A percentile compares a stretch with the other conserved stretches of the same genome.
phyloP scores from a whole-genome alignment of 2,888 invertebrate species.

The Oegoconia quadripuncta region DNA sequence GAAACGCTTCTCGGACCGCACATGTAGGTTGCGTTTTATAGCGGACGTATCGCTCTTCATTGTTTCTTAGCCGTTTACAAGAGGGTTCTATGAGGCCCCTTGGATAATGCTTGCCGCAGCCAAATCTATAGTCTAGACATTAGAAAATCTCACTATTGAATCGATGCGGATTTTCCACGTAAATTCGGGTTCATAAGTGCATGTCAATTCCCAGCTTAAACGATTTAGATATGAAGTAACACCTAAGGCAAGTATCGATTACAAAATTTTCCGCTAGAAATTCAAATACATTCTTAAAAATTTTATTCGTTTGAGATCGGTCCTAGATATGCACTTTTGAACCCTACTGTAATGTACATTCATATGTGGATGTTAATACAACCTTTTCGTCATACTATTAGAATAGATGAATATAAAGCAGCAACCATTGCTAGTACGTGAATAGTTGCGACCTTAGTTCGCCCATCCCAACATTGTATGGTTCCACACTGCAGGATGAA shows the following conservation, averaged over 20 bases:
- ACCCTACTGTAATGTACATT: too few relatives aligned
- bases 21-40: conserved; percentile 41
- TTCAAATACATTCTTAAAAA: too few relatives aligned
- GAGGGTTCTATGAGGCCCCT: background rate
- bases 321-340: too few relatives aligned
- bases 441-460: conserved; percentile 65
- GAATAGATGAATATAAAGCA: conserved; percentile 41
- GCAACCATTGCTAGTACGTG: conserved; percentile 47
- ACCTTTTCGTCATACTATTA: conserved; percentile 28
- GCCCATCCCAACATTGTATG: conserved; percentile 64
- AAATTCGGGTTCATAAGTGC: too few relatives aligned
- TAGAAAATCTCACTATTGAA: too few relatives aligned
- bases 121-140: background rate
- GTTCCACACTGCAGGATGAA: conserved; percentile 52
- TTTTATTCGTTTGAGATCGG: too few relatives aligned
- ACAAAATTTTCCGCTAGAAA: too few relatives aligned
- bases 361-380: conserved; percentile 16
- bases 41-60: conserved; percentile 25
- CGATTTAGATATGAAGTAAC: too few relatives aligned
- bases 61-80: conserved; percentile 1
- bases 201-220: too few relatives aligned
- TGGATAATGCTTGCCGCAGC: background rate
- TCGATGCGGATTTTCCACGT: too few relatives aligned
- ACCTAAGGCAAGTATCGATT: too few relatives aligned
- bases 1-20: conserved; percentile 36